phyloP scores from a whole-genome alignment of 2,888 invertebrate genomes.

The Chrysomela aeneicollis region DNA sequence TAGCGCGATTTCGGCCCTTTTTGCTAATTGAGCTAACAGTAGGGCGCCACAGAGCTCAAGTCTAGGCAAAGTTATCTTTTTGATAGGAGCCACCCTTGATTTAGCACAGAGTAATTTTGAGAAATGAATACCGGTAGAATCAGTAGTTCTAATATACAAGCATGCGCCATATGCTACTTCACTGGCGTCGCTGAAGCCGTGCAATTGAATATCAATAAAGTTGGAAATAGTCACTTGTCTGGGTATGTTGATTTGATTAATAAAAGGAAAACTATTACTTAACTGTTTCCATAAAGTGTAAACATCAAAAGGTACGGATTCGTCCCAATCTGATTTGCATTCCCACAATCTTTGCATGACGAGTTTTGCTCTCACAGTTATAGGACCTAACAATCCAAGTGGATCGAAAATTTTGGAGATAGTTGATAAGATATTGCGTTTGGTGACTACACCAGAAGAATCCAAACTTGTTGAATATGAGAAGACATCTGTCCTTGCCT shows the following conservation, averaged over 20 bases:
- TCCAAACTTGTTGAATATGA: too few relatives aligned
- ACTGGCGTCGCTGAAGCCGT: slow-evolving; percentile 6
- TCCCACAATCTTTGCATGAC: too few relatives aligned
- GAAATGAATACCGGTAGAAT: not conserved
- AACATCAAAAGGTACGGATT: slow-evolving; percentile 1
- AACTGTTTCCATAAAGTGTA: not conserved
- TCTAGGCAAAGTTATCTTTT: not conserved
- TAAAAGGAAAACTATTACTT: not conserved
- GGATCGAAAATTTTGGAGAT: too few relatives aligned
- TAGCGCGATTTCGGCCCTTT: not conserved
- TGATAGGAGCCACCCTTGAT: slow-evolving; percentile 5
- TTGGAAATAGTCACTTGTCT: not conserved
- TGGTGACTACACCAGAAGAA: too few relatives aligned
- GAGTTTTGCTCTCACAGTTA: too few relatives aligned
- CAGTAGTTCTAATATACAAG: not conserved
- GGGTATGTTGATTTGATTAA: slow-evolving; percentile 13
- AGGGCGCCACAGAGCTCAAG: slow-evolving; percentile 8
- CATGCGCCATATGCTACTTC: not conserved
- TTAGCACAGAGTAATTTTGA: not conserved
- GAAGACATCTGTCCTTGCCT: too few relatives aligned
- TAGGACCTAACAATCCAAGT: too few relatives aligned
- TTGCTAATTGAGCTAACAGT: not conserved
- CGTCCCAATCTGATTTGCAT: slow-evolving; percentile 1
- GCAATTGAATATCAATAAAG: not conserved
- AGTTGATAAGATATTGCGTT: too few relatives aligned